Percentiles rank a stretch among this genome's conserved stretches.
phyloP scores from a whole-genome alignment of 2,888 invertebrate genomes.

The Hartigia nigra region DNA sequence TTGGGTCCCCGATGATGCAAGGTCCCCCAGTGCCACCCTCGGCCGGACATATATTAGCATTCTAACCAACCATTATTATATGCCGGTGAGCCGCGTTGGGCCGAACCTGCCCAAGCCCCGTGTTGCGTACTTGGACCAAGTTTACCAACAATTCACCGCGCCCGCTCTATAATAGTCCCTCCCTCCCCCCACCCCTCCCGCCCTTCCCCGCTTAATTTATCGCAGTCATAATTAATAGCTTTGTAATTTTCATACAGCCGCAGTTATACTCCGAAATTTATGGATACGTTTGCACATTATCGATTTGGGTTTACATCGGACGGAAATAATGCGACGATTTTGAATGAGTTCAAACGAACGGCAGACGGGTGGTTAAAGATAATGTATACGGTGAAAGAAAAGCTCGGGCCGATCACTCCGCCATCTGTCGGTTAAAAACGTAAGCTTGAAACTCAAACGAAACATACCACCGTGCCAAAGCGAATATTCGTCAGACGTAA shows the following conservation, averaged over 20 bases:
- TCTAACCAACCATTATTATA: conserved; percentile 66
- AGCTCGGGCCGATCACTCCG: background rate
- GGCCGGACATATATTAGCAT: conserved; percentile 66
- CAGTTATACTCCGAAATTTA: conserved; percentile 44
- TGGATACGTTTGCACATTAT: conserved; percentile 56
- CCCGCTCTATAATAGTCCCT: conserved; percentile 64
- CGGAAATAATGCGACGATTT: background rate
- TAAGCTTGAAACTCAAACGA: background rate
- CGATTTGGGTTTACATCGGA: conserved; percentile 41
- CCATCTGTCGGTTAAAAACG: background rate
- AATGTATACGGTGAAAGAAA: background rate
- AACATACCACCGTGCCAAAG: background rate
- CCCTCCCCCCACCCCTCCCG: background rate
- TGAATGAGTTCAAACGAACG: background rate
- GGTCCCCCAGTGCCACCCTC: conserved; percentile 63
- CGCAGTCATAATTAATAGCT: conserved; percentile 66
- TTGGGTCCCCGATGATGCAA: conserved; percentile 65
- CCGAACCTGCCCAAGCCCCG: conserved; percentile 46
- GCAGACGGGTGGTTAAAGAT: background rate
- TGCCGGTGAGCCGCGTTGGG: conserved; percentile 63
- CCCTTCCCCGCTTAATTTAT: conserved; percentile 62
- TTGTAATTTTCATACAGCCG: conserved; percentile 65
- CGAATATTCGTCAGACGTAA: background rate
- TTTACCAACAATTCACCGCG: conserved; percentile 66
- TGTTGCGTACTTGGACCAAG: conserved; percentile 66